Conservation (phyloP, 1,140 invertebrate species). For the Tribolium madens region DNA sequence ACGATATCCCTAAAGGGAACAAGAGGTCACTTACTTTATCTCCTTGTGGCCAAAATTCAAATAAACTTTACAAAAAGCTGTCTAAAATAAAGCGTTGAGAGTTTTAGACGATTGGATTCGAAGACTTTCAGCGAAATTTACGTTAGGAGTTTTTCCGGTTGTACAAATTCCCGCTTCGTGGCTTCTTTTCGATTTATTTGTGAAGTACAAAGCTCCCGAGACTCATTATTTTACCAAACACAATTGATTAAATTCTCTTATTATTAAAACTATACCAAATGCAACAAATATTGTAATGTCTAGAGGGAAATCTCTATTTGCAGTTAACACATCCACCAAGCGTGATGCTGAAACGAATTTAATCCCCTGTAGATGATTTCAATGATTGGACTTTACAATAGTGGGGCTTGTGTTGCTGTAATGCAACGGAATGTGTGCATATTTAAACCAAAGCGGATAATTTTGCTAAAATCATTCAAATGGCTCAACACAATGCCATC, state of each 20-base stretch:
- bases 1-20: slow-evolving; percentile 28
- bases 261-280: slow-evolving; percentile 22
- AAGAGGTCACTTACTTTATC: slow-evolving; percentile 27
- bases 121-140: slow-evolving; percentile 27
- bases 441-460: neutral
- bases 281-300: neutral
- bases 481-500: neutral
- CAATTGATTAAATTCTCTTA: slow-evolving; percentile 11
- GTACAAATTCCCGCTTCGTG: slow-evolving; percentile 9
- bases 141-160: neutral
- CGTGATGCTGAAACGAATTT: slow-evolving; percentile 1
- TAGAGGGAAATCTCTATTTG: slow-evolving; percentile 23
- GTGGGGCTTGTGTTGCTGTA: neutral
- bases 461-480: neutral
- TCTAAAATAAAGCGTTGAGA: slow-evolving; percentile 9
- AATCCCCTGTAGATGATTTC: neutral
- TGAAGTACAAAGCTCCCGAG: neutral
- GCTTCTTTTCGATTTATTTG: slow-evolving; percentile 32
- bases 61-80: neutral
- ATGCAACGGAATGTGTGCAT: neutral
- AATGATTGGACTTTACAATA: slow-evolving; percentile 1
- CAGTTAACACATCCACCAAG: neutral
- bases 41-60: slow-evolving; percentile 13
- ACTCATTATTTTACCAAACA: neutral
- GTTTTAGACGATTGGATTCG: slow-evolving; percentile 18